phyloP scores from a whole-genome alignment of 2,888 invertebrate species.

The Drosophila lutescens region DNA sequence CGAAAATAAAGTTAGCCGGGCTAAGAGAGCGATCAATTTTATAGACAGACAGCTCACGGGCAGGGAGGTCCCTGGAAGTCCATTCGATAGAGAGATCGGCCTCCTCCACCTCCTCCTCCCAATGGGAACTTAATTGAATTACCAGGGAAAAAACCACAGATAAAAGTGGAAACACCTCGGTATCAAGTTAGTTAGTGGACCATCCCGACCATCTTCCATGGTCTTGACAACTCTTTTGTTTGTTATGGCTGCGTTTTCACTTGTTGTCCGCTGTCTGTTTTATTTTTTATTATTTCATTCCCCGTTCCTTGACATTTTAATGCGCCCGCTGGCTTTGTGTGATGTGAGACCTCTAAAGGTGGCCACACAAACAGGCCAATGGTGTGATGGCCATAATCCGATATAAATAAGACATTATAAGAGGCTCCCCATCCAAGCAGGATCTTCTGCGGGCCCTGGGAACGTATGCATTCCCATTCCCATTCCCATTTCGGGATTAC shows the following conservation, averaged over 20 bases:
- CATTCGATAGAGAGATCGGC: background rate
- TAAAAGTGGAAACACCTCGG: slow-evolving; percentile 31
- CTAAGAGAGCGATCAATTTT: slow-evolving; percentile 79
- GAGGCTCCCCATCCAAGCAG: slow-evolving; percentile 36
- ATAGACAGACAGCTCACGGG: slow-evolving; percentile 31
- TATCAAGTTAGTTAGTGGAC: slow-evolving; percentile 42
- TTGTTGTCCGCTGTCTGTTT: slow-evolving; percentile 50
- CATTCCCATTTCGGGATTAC: slow-evolving; percentile 53
- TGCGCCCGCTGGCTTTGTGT: slow-evolving; percentile 76
- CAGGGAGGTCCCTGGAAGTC: slow-evolving; percentile 49
- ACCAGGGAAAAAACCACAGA: slow-evolving; percentile 39
- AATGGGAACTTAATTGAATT: slow-evolving; percentile 78
- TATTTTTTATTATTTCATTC: slow-evolving; percentile 41
- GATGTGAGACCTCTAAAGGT: slow-evolving; percentile 63
- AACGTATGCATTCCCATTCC: slow-evolving; percentile 6
- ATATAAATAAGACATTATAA: slow-evolving; percentile 79
- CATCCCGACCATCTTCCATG: slow-evolving; percentile 30
- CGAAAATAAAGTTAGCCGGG: slow-evolving; percentile 46
- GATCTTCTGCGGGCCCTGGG: slow-evolving; percentile 27
- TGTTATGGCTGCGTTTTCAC: slow-evolving; percentile 66
- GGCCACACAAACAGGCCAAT: slow-evolving; percentile 70
- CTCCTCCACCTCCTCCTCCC: slow-evolving; percentile 6
- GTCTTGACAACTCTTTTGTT: slow-evolving; percentile 70
- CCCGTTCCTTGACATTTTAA: slow-evolving; percentile 74
- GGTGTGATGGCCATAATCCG: slow-evolving; percentile 78